Base-by-base conservation (phyloP, 1,140 invertebrate species). In the Drosophila murphyi region DNA sequence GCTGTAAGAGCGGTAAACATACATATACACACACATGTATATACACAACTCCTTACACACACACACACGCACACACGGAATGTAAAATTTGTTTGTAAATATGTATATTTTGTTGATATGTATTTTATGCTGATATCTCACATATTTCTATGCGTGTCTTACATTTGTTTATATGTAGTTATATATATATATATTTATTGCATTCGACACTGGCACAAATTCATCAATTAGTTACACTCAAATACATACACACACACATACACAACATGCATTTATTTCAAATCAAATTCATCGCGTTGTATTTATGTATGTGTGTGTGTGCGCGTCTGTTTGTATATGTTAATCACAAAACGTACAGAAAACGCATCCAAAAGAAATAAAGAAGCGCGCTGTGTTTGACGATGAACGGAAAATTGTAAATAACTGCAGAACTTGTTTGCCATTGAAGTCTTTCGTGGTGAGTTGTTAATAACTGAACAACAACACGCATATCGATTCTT, bases 361-460 rank as follows among this genome's bases (percentile, higher is more conserved):
- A 70, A 64, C 70, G 79, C 47, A 65, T 80, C 47, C 57, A 57
- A 57, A 67, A 28, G 29, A 60, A 73, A 43, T 60, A 63, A 59
- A 63, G 39, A 68, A 52, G 56, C 78, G 72, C 54, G 74, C n/a
- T 57, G 52, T 39, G 64, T 60, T 78, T 64, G 60, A 52, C 54
- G 37, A 56, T 71, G 64, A 78, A 67, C 75, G 35, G 63, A 63
- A 80, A 82, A 67, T 82, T 82, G 65, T 75, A 82, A 82, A 82
- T 81, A 82, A 82, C 79, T 82, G 71, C 76, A 77, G 63, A 82
- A 82, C 78, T 81, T 64, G 80, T 81, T 82, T 62, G 61, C 47
- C 51, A 82, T 82, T 82, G 80, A 82, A 82, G 80, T 81, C 78
- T 82, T 82, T 82, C 60, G 78, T 81, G 80, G 72, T 76, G 72